These are phyloP conservation scores for Dynastes maya DNA, from an alignment of 2,888 invertebrate species.

Conservation along the genomic window DNA sequence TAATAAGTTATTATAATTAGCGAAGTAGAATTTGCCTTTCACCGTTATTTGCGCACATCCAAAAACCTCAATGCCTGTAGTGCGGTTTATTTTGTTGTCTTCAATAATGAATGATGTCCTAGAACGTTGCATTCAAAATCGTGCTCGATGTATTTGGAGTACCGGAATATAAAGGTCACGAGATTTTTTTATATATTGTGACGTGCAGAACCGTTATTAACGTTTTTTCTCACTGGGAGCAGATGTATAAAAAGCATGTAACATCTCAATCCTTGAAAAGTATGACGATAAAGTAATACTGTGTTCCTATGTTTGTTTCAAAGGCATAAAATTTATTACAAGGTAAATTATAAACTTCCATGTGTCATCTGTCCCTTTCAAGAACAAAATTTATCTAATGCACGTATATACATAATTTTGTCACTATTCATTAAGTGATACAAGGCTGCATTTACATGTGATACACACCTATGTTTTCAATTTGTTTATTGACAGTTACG, in stretches of 20 bases:
- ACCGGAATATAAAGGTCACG: slow-evolving; percentile 31
- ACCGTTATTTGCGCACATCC: slow-evolving; percentile 9
- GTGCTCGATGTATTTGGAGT: slow-evolving; percentile 19
- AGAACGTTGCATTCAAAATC: slow-evolving; percentile 13
- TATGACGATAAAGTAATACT: too few species aligned
- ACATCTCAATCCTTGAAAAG: too few species aligned
- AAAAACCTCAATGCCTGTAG: neutral
- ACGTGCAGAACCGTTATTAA: neutral
- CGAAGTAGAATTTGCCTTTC: slow-evolving; percentile 27
- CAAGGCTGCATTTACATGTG: slow-evolving; percentile 32
- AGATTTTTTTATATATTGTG: neutral
- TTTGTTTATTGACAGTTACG: slow-evolving; percentile 14
- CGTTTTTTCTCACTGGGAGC: neutral
- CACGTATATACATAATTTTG: slow-evolving; percentile 2
- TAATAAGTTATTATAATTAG: neutral
- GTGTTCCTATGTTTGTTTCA: too few species aligned
- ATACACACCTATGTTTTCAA: slow-evolving; percentile 9
- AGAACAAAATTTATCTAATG: neutral
- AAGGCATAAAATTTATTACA: too few species aligned
- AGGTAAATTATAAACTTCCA: neutral
- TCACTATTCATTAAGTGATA: slow-evolving; percentile 37
- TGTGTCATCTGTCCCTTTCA: slow-evolving; percentile 8
- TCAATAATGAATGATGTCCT: neutral
- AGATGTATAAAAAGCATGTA: too few species aligned
- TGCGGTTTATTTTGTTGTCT: slow-evolving; percentile 8